These are phyloP conservation scores for Cairina moschata DNA, from an alignment of 2,113 vertebrate species.

Conservation along the genomic window DNA sequence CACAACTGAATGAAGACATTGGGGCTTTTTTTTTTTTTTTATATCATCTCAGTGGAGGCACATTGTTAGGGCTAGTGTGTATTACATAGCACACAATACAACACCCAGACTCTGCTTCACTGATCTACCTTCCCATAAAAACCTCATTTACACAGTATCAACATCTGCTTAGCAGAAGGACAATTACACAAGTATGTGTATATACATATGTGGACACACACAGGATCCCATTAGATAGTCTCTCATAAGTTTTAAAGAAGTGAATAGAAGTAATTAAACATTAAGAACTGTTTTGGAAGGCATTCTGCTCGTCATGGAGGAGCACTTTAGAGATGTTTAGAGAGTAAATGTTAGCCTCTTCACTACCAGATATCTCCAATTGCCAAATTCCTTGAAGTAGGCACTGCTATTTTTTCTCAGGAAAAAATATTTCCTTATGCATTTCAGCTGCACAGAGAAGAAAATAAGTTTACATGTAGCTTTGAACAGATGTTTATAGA, in stretches of 20 bases:
- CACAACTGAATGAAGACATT: not conserved
- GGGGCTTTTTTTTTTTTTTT: not conserved
- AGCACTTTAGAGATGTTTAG: not conserved
- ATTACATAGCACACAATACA: not conserved
- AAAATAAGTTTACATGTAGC: not conserved
- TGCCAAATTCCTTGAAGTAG: not conserved
- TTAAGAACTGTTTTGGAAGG: not conserved
- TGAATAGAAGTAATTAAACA: not conserved
- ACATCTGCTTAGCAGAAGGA: not conserved
- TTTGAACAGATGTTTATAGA: constrained; percentile 31
- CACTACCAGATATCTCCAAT: not conserved
- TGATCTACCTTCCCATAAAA: not conserved
- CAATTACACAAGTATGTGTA: not conserved
- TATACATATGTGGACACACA: not conserved
- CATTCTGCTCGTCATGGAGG: not conserved
- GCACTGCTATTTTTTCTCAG: not conserved
- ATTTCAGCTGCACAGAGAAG: not conserved
- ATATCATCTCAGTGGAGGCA: not conserved
- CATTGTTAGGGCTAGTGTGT: not conserved
- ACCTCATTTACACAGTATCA: not conserved
- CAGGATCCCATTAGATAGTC: not conserved
- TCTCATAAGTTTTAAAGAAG: not conserved
- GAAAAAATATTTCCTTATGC: not conserved
- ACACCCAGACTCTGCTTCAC: not conserved
- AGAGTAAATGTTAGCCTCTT: not conserved